Evolutionary conservation across 2,113 vertebrate species (phyloP).

Genomic region (Sceloporus tristichus): DNA sequence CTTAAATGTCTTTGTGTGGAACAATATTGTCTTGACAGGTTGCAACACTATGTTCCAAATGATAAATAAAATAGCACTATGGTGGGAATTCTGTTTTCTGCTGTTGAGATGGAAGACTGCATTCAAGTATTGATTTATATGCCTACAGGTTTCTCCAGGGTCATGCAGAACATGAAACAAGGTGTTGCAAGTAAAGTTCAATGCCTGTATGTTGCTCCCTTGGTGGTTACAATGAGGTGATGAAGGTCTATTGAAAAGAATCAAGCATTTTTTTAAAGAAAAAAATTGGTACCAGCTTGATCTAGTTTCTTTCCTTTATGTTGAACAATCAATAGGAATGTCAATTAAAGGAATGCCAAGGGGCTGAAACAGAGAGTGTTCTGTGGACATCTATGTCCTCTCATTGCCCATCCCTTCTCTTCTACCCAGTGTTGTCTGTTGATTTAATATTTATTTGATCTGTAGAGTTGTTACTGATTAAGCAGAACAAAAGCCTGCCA

Average conservation of each 20-base stretch:
- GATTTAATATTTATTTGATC: neutral
- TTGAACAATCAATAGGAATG: neutral
- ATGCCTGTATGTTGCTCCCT: neutral
- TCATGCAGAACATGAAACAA: constrained; percentile 32
- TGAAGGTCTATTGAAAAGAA: neutral
- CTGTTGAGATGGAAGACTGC: constrained; percentile 14
- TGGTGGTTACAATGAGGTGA: constrained; percentile 5
- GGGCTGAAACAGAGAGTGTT: neutral
- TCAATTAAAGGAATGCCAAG: neutral
- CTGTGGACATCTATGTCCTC: neutral
- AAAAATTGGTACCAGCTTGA: neutral
- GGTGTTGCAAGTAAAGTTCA: constrained; percentile 24
- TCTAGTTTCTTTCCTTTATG: neutral
- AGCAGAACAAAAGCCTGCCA: neutral
- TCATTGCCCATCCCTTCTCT: neutral
- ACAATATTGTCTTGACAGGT: constrained; percentile 8
- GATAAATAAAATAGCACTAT: constrained; percentile 26
- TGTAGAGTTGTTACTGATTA: too few species aligned
- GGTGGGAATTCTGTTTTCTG: neutral
- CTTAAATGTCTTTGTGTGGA: neutral
- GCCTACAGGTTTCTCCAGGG: constrained; percentile 20
- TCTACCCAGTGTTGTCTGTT: neutral
- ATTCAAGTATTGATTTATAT: constrained; percentile 35
- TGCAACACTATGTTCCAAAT: neutral
- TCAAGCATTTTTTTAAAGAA: neutral